Evolutionary conservation across 92 coral and sea anemone genomes (phyloP).

Genomic region (Porites evermanni): DNA sequence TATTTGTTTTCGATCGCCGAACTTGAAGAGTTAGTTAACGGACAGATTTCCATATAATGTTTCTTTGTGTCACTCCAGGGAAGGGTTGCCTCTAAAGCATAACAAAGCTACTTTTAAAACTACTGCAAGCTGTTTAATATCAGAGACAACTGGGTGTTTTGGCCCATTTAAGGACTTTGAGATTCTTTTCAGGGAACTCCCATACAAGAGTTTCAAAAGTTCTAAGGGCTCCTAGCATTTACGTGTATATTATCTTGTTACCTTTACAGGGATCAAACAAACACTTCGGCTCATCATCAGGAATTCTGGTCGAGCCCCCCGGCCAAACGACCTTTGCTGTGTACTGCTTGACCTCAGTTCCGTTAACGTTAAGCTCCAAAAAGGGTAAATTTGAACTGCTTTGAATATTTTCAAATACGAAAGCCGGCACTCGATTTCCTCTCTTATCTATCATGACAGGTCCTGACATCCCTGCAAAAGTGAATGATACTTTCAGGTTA

Average conservation of each 20-base stretch:
- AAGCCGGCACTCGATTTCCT: constrained; percentile 83
- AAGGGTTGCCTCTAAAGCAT: no score
- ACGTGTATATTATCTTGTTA: neutral
- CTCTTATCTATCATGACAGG: constrained; percentile 70
- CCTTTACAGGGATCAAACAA: constrained; percentile 57
- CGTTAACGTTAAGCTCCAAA: constrained; percentile 51
- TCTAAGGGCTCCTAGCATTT: no score
- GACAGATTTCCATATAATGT: no score
- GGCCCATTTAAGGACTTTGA: no score
- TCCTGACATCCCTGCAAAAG: constrained; percentile 73
- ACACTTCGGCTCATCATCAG: constrained; percentile 78
- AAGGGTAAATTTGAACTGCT: constrained; percentile 43
- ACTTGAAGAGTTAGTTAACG: no score
- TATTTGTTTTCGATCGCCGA: no score
- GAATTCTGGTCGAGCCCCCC: constrained; percentile 70
- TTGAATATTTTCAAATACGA: constrained; percentile 71
- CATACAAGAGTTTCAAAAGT: no score
- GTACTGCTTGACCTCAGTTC: constrained; percentile 14
- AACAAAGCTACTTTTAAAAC: no score
- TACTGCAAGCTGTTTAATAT: no score
- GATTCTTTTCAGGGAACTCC: no score
- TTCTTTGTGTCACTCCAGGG: no score
- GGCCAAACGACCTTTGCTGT: constrained; percentile 70
- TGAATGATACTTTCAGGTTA: neutral
- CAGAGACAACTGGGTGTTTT: no score